These are phyloP conservation scores for Phenganax marumi DNA, from an alignment of 92 coral and sea anemone species.

Conservation along the genomic window DNA sequence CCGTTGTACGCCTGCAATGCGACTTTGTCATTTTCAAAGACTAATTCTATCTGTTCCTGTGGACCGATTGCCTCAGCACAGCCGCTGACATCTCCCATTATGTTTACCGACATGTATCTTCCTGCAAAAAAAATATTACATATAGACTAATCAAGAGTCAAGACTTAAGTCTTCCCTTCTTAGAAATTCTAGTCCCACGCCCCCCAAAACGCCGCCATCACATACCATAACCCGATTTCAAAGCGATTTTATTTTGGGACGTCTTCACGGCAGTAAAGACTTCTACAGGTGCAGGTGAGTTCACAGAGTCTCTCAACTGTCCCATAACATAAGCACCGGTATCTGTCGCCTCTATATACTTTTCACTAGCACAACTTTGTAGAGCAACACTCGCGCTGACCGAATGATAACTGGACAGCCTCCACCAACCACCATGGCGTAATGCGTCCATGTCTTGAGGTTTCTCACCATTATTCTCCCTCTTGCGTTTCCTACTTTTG, in stretches of 20 bases:
- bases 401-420: constrained; percentile 60
- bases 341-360: constrained; percentile 77
- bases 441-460: constrained; percentile 69
- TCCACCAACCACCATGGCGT: constrained; percentile 96
- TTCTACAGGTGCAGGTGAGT: constrained; percentile 98
- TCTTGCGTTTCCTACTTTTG: constrained; percentile 76
- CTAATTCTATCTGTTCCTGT: constrained; percentile 82
- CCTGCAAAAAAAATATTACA: constrained; percentile 49
- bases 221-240: constrained; percentile 94
- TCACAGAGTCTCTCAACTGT: constrained; percentile 73
- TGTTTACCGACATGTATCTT: constrained; percentile 76
- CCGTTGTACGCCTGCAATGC: constrained; percentile 91
- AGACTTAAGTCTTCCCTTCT: not conserved
- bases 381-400: constrained; percentile 72
- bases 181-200: not conserved
- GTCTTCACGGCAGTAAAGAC: constrained; percentile 83
- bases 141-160: not conserved
- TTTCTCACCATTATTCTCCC: constrained; percentile 69
- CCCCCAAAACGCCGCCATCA: not conserved
- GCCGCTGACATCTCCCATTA: constrained; percentile 91
- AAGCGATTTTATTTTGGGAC: constrained; percentile 75
- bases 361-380: constrained; percentile 63
- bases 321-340: constrained; percentile 73
- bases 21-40: constrained; percentile 81
- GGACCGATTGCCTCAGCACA: constrained; percentile 91